Evolutionary conservation across 2,888 invertebrate genomes (phyloP).

Genomic region (Pristionchus fissidentatus): DNA sequence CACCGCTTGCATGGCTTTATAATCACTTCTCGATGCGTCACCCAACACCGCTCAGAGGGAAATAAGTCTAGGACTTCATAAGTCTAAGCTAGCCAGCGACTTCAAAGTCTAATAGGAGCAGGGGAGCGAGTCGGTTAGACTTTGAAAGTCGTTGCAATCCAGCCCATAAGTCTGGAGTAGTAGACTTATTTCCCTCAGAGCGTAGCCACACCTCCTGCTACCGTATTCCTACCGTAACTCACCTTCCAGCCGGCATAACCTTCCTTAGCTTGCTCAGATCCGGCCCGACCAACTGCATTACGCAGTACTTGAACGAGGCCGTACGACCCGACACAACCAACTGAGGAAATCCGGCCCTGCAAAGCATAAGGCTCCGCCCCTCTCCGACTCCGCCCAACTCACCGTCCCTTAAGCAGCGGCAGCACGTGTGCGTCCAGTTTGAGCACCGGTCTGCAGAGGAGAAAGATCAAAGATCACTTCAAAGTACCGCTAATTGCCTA

Average conservation of each 20-base stretch:
- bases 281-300: constrained; percentile 70
- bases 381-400: constrained; percentile 56
- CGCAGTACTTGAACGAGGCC: constrained; percentile 58
- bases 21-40: too few species aligned
- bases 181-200: too few species aligned
- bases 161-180: too few species aligned
- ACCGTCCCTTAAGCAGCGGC: constrained; percentile 57
- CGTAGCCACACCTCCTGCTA: not conserved
- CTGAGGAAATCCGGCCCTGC: constrained; percentile 45
- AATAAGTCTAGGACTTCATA: too few species aligned
- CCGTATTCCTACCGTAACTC: not conserved
- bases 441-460: constrained; percentile 61
- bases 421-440: constrained; percentile 68
- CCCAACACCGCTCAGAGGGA: too few species aligned
- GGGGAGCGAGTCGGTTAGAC: too few species aligned
- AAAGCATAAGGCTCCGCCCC: constrained; percentile 59
- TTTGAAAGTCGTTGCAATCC: too few species aligned
- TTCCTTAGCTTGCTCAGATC: constrained; percentile 66
- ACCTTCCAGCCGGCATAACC: constrained; percentile 60
- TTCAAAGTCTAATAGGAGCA: too few species aligned
- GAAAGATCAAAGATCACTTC: not conserved
- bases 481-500: not conserved
- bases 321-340: constrained; percentile 47
- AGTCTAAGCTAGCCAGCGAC: too few species aligned
- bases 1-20: too few species aligned